These are phyloP conservation scores for Calliopsis andreniformis DNA, from an alignment of 1,140 invertebrate species.

Conservation along the genomic window DNA sequence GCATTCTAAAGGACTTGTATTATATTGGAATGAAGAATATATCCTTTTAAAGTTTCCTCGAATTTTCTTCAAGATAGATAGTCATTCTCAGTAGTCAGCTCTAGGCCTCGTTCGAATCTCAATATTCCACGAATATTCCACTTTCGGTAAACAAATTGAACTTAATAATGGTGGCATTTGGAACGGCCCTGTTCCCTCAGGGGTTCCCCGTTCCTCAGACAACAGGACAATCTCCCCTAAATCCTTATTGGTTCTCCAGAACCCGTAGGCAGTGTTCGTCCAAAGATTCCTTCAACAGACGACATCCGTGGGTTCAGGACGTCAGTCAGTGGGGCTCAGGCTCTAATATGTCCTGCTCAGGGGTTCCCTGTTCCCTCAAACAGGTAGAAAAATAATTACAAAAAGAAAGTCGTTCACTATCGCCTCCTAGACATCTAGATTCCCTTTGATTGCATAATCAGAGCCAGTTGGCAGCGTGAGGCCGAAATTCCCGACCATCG, in stretches of 20 bases:
- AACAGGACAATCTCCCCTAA: not conserved
- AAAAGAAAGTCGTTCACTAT: slow-evolving; percentile 19
- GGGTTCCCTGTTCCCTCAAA: slow-evolving; percentile 85
- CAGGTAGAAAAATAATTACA: slow-evolving; percentile 79
- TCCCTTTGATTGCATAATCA: slow-evolving; percentile 58
- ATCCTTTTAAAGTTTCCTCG: too few species aligned
- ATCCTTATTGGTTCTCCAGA: slow-evolving; percentile 63
- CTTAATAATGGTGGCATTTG: not conserved
- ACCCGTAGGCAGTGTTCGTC: slow-evolving; percentile 79
- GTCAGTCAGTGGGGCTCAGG: slow-evolving; percentile 72
- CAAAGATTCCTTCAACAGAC: slow-evolving; percentile 79
- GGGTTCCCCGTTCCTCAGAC: slow-evolving; percentile 47
- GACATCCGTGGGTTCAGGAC: slow-evolving; percentile 78
- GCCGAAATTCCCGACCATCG: slow-evolving; percentile 65
- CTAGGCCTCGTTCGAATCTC: too few species aligned
- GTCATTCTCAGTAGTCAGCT: too few species aligned
- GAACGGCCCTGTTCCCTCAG: slow-evolving; percentile 19
- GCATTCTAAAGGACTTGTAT: not conserved
- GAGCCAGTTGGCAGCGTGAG: slow-evolving; percentile 64
- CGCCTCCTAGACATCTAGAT: slow-evolving; percentile 68
- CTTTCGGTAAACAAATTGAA: too few species aligned
- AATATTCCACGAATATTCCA: too few species aligned
- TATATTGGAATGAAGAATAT: too few species aligned
- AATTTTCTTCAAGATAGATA: not conserved
- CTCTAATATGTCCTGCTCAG: slow-evolving; percentile 85